Base-by-base conservation (phyloP, 2,797 vertebrate genomes). In the Microchirus variegatus region DNA sequence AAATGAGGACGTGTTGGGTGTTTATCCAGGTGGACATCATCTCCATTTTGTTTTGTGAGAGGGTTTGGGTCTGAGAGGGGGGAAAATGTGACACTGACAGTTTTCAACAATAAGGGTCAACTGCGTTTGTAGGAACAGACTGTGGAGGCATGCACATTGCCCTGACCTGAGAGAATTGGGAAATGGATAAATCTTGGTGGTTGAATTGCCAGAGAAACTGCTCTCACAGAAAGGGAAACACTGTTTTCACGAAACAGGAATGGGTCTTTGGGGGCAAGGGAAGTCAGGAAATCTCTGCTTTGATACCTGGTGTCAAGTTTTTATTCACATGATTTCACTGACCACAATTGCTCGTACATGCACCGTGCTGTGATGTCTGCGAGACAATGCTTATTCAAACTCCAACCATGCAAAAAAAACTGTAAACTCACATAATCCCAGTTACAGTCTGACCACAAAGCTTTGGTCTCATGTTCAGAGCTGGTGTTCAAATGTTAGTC, bases 11-110 rank as follows among this genome's bases (percentile, higher is more conserved):
- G 74, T 52, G 62, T 58, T 18, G 70, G 77, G 35, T 87, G 82
- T 88, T 88, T 74, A 83, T 88, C 71, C 85, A 90, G 85, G 86
- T 90, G 87, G 84, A 84, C 69, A 70, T 78, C 75, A 69, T 85
- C 82, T 83, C 77, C 62, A 11, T 73, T 83, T 70, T 73, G 75
- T 71, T 79, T 80, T 82, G 67, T 45, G 48, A 72, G 64, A 74
- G 67, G 1, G 9, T 54, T 55, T 59, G 63, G 12, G 46, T 54
- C 53, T 77, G 22, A 41, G 67, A 74, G 67, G 1, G 9, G 19
- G 11, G 10, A 82, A 78, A 75, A 71, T 43, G 36, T 76, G 74
- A 83, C 73, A 81, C 61, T 67, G 77, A 63, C 76, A 84, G 75
- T 71, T 70, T 74, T 45, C 54, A 76, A 83, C 70, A 80, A 84